A percentile compares a stretch with the other conserved stretches of the same genome.
phyloP scores from a whole-genome alignment of 2,113 vertebrate species.

The Oncorhynchus keta region DNA sequence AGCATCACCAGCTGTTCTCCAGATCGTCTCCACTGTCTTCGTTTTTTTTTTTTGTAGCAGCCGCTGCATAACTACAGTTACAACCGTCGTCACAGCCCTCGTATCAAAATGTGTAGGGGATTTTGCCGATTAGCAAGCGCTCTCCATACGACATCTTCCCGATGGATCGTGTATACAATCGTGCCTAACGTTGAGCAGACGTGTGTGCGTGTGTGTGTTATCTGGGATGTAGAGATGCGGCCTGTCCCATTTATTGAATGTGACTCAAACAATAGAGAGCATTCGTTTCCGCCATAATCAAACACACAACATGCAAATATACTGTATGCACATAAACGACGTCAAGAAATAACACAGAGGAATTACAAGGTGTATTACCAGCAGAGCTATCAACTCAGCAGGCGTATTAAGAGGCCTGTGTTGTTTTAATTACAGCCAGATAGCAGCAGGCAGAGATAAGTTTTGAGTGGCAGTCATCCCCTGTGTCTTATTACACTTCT shows the following conservation, averaged over 20 bases:
- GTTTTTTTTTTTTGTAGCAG: neutral
- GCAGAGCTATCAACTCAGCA: conserved; percentile 54
- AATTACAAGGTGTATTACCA: conserved; percentile 42
- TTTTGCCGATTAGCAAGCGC: too few species aligned
- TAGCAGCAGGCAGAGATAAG: conserved; percentile 47
- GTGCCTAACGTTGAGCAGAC: too few species aligned
- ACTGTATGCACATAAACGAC: neutral
- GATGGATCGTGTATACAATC: too few species aligned
- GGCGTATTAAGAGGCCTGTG: conserved; percentile 55
- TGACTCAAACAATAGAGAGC: too few species aligned
- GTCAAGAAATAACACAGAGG: neutral
- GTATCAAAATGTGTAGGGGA: too few species aligned
- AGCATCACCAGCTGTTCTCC: too few species aligned
- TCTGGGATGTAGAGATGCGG: too few species aligned
- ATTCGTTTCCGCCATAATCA: neutral
- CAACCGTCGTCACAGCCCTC: neutral
- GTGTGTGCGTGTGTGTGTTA: too few species aligned
- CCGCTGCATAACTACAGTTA: neutral
- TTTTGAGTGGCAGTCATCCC: conserved; percentile 58
- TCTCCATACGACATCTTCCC: too few species aligned
- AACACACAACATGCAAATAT: neutral
- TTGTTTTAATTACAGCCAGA: conserved; percentile 62
- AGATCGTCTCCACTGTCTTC: neutral
- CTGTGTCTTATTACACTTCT: conserved; percentile 47
- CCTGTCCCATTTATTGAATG: too few species aligned